These are phyloP conservation scores for Parazoanthus atlanticus DNA, from an alignment of 92 coral and sea anemone species.

Conservation along the genomic window DNA sequence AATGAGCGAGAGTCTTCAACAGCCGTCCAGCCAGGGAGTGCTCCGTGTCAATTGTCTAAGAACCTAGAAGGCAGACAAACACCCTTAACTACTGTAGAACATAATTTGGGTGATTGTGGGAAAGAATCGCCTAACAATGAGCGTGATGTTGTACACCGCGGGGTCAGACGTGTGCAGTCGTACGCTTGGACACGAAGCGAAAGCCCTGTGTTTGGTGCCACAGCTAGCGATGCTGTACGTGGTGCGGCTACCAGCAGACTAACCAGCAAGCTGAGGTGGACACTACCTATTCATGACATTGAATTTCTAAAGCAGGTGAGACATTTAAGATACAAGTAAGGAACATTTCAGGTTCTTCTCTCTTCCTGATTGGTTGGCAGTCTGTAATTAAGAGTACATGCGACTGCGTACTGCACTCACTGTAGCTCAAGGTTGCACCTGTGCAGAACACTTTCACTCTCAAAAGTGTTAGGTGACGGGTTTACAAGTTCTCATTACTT, in stretches of 20 bases:
- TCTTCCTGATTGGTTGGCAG: no score
- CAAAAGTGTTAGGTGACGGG: no score
- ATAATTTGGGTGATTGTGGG: not conserved
- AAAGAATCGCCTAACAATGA: not conserved
- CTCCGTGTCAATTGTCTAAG: not conserved
- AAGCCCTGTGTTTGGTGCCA: not conserved
- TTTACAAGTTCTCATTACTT: no score
- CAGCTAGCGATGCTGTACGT: not conserved
- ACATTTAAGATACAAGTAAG: no score
- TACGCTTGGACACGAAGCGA: not conserved
- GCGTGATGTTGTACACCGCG: not conserved
- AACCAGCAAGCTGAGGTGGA: slow-evolving; percentile 38
- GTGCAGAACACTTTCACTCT: no score
- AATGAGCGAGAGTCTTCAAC: not conserved
- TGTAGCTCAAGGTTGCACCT: no score
- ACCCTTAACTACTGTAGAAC: not conserved
- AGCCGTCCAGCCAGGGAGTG: not conserved
- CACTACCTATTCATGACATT: slow-evolving; percentile 73
- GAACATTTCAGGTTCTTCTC: no score
- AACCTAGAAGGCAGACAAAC: not conserved
- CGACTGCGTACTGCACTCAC: no score
- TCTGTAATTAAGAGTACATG: no score
- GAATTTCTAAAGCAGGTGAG: slow-evolving; percentile 63
- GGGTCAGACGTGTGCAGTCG: not conserved
- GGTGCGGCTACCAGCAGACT: not conserved